These are phyloP conservation scores for Mechanitis mazaeus DNA, from an alignment of 2,888 invertebrate genomes.

Conservation along the genomic window DNA sequence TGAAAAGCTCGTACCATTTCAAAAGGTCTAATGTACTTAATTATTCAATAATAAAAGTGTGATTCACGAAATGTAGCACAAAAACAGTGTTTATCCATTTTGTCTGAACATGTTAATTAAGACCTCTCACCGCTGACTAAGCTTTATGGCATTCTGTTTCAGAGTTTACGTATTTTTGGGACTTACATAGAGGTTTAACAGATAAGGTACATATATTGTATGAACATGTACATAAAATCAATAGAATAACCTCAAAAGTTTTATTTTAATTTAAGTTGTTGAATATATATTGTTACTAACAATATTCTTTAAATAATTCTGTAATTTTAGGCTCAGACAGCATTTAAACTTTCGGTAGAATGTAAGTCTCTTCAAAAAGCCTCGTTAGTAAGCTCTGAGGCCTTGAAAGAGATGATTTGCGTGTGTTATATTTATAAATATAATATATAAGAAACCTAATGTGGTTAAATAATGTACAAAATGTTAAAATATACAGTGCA, in stretches of 20 bases:
- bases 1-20: conserved; percentile 18
- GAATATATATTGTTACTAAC: neutral
- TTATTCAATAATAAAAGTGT: conserved; percentile 40
- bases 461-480: neutral
- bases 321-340: conserved; percentile 5
- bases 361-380: conserved; percentile 2
- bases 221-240: too few relatives aligned
- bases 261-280: neutral
- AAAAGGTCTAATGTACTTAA: conserved; percentile 35
- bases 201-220: neutral
- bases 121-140: conserved; percentile 21
- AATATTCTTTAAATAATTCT: neutral
- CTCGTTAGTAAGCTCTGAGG: conserved; percentile 16
- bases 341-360: conserved; percentile 2
- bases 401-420: conserved; percentile 5
- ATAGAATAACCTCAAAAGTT: too few relatives aligned
- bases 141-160: conserved; percentile 6
- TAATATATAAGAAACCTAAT: neutral
- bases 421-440: neutral
- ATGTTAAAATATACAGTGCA: neutral
- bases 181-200: neutral
- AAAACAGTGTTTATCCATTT: conserved; percentile 28
- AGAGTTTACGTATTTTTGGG: conserved; percentile 3
- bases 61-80: conserved; percentile 33
- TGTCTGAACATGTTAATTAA: conserved; percentile 27